Evolutionary conservation across 2,888 invertebrate species (phyloP), one percentile per base, ranked within the genome.

Genomic region (Leptinotarsa tumamoca): DNA sequence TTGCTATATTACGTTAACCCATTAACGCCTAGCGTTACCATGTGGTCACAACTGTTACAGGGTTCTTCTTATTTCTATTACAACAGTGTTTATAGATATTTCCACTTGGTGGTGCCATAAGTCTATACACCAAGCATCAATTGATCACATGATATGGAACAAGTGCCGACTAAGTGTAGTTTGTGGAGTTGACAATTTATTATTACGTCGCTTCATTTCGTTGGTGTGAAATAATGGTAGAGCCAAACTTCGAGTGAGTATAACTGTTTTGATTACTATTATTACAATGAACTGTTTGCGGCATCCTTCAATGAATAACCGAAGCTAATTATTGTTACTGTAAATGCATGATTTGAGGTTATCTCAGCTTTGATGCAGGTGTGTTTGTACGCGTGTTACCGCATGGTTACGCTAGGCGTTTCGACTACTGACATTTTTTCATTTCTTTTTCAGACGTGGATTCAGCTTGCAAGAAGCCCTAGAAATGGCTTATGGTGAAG

Each of bases 401-500:
- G 50, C 50, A 50, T 50, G 50, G 50, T 50, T 50, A 52, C 52
- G 17, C 52, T 52, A 52, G 52, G 52, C 52, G 52, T 52, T 52
- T 52, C 52, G 52, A 52, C 50, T 50, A 50, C 50, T 4, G 50
- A 50, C 7, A 52, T 52, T 52, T 52, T 52, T 52, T 52, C 52
- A 52, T 52, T 71, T 71, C 54, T 67, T 21, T 71, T 72, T 50
- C 72, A 72, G 67, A 14, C 23, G 4, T 15, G 50, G 72, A 43
- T 72, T 72, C 0, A 27, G 66, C 14, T 52, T 72, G 67, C 43
- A 72, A 43, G 72, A 72, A 51, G 66, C 66, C 13, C 43, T 72
- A 50, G 66, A 67, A 52, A 52, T 52, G 52, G 52, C 52, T 52
- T 17, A 52, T 52, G 52, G 52, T 52, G 52, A 52, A 52, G 52